Evolutionary conservation across 1,140 invertebrate species (phyloP).

Genomic region (Ceratitis capitata): DNA sequence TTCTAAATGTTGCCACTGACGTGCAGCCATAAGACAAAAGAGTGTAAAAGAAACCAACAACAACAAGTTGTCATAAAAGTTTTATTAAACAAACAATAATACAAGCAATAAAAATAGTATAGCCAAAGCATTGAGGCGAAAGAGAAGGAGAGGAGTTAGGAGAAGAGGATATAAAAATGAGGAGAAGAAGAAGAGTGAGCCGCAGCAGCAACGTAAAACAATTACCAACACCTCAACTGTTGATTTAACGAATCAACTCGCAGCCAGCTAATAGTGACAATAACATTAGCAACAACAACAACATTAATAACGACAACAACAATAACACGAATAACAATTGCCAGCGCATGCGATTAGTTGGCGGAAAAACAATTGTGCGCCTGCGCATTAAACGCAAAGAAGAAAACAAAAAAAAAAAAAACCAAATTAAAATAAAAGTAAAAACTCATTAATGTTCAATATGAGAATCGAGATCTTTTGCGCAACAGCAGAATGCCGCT

Average conservation of each 20-base stretch:
- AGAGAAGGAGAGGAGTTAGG: too few relatives aligned
- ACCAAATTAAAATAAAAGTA: background rate
- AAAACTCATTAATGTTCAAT: background rate
- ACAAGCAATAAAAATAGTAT: too few relatives aligned
- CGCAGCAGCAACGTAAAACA: slow-evolving; percentile 1
- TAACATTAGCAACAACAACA: background rate
- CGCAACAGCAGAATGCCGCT: background rate
- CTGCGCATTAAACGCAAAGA: background rate
- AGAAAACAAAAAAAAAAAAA: background rate
- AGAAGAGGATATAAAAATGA: too few relatives aligned
- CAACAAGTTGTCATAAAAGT: background rate
- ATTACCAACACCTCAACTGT: slow-evolving; percentile 29
- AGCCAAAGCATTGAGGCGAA: too few relatives aligned
- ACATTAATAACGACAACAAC: slow-evolving; percentile 18
- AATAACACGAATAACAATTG: background rate
- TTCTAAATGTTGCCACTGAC: slow-evolving; percentile 15
- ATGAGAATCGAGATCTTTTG: slow-evolving; percentile 24
- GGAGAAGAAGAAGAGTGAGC: background rate
- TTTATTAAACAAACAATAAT: background rate
- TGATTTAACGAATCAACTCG: background rate
- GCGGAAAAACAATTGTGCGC: slow-evolving; percentile 21
- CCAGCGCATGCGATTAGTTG: background rate
- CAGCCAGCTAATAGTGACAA: too few relatives aligned
- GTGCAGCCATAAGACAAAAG: background rate
- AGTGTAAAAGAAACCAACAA: background rate